Conservation (phyloP, 2,113 vertebrate species). For the Romanogobio albipinnatus region DNA sequence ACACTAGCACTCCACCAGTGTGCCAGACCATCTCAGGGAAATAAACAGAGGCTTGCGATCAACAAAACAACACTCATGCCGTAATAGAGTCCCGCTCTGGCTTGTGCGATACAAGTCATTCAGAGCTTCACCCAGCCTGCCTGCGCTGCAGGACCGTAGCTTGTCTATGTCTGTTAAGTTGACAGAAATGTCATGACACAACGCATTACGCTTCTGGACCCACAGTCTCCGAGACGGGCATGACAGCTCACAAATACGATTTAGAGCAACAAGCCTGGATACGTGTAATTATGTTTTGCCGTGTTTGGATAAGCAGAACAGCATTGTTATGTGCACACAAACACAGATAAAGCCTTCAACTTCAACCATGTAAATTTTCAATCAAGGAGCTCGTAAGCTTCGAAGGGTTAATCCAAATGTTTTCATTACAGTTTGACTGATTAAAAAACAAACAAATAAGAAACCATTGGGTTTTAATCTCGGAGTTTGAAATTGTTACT, state of each 20-base stretch:
- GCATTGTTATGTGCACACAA: conserved; percentile 27
- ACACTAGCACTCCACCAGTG: not conserved
- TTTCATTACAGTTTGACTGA: conserved; percentile 37
- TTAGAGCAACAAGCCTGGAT: conserved; percentile 41
- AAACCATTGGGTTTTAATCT: conserved; percentile 27
- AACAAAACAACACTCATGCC: not conserved
- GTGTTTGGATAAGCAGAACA: conserved; percentile 31
- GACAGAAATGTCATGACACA: conserved; percentile 66
- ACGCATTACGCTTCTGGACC: conserved; percentile 60
- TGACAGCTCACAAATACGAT: conserved; percentile 61
- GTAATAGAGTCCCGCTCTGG: conserved; percentile 32
- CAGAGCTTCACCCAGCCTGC: not conserved
- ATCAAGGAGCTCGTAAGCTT: conserved; percentile 33
- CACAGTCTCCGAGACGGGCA: conserved; percentile 49
- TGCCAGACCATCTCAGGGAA: conserved; percentile 28
- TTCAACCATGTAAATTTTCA: conserved; percentile 32
- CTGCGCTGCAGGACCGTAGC: conserved; percentile 47
- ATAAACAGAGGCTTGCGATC: conserved; percentile 14
- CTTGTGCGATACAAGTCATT: not conserved
- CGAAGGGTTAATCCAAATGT: conserved; percentile 41
- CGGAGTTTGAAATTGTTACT: conserved; percentile 8
- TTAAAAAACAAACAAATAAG: conserved; percentile 14
- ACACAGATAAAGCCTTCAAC: conserved; percentile 29
- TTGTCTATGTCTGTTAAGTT: conserved; percentile 66
- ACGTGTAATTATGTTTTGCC: conserved; percentile 25